These are phyloP conservation scores for Paradoxurus hermaphroditus DNA, from an alignment of 2,113 vertebrate genomes.

Conservation along the genomic window DNA sequence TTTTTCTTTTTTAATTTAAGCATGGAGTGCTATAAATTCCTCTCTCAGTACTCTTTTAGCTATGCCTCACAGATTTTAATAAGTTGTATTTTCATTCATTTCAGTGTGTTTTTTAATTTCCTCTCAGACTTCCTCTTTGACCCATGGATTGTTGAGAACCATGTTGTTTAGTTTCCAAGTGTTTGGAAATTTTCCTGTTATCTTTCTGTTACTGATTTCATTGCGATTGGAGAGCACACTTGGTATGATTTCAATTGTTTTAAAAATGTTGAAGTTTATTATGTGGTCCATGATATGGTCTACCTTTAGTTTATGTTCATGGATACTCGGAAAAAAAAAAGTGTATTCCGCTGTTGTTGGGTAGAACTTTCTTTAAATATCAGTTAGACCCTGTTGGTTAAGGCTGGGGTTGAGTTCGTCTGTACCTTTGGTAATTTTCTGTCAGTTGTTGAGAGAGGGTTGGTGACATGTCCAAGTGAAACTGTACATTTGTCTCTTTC, in stretches of 20 bases:
- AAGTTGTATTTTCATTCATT: background rate
- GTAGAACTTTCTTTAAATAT: background rate
- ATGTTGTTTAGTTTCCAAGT: background rate
- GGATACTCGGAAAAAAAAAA: background rate
- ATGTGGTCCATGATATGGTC: background rate
- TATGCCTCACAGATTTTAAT: background rate
- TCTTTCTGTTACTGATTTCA: background rate
- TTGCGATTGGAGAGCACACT: background rate
- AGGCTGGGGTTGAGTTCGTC: background rate
- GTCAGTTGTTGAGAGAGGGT: background rate
- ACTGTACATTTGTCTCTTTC: background rate
- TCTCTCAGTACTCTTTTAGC: background rate
- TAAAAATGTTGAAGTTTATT: background rate
- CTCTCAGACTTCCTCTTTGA: background rate
- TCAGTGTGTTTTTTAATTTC: background rate
- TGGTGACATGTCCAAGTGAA: background rate
- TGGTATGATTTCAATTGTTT: background rate
- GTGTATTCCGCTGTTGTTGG: background rate
- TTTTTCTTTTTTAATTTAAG: background rate
- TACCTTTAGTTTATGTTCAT: background rate
- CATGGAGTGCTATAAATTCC: background rate
- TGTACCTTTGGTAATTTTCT: background rate
- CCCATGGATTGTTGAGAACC: background rate
- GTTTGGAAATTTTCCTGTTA: background rate
- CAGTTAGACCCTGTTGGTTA: background rate